phyloP scores from a whole-genome alignment of 1,140 invertebrate species.

The Hyles vespertilio region DNA sequence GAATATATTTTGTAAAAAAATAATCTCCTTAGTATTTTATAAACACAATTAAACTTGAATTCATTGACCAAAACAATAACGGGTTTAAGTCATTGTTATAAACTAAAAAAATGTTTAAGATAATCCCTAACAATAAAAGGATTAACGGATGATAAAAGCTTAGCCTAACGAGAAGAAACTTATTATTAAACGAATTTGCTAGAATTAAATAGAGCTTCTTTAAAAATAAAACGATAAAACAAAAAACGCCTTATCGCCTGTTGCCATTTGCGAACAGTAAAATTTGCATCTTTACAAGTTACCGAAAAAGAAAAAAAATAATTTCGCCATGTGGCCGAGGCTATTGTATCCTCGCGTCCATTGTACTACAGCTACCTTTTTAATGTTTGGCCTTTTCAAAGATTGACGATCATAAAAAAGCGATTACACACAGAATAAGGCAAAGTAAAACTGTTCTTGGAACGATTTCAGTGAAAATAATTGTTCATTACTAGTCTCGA shows the following conservation, averaged over 20 bases:
- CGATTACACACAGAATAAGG: conserved; percentile 49
- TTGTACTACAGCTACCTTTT: conserved; percentile 54
- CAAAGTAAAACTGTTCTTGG: conserved; percentile 43
- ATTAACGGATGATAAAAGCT: neutral
- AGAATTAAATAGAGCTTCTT: neutral
- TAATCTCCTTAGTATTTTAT: too few species aligned
- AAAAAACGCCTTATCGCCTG: conserved; percentile 34
- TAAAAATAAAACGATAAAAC: conserved; percentile 14
- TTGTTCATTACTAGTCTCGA: neutral
- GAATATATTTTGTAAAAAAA: too few species aligned
- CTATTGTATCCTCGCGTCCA: conserved; percentile 54
- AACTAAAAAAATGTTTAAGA: too few species aligned
- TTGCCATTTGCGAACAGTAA: conserved; percentile 49
- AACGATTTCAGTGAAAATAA: conserved; percentile 20
- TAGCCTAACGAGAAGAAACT: too few species aligned
- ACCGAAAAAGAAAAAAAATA: conserved; percentile 42
- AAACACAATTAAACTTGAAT: too few species aligned
- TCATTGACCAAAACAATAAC: too few species aligned
- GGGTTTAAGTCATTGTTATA: too few species aligned
- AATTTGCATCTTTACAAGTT: conserved; percentile 43
- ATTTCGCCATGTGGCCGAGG: conserved; percentile 50
- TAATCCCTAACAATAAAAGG: neutral
- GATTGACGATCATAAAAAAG: conserved; percentile 50
- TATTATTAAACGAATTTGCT: too few species aligned
- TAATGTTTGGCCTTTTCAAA: conserved; percentile 47